A percentile compares a stretch with the other conserved stretches of the same genome.
Evolutionary conservation across 2,797 vertebrate species (phyloP).

Genomic region (Parotocinclus haroldoi): DNA sequence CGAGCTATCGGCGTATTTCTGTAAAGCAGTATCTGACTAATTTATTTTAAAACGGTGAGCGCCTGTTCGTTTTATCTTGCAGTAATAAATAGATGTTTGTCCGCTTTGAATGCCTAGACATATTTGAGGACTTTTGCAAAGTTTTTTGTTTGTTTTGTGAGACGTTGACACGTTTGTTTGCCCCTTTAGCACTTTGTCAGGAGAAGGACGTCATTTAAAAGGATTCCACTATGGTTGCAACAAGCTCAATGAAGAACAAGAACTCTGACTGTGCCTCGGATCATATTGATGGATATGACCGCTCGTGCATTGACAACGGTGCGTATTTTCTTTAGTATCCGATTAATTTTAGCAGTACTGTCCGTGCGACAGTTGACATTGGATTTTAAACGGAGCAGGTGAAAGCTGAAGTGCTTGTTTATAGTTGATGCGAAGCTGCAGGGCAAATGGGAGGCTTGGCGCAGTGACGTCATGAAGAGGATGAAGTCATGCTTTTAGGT

Average conservation of each 20-base stretch:
- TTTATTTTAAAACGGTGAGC: slow-evolving; percentile 29
- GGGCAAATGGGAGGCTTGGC: slow-evolving; percentile 41
- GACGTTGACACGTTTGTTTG: not conserved
- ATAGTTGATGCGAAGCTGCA: slow-evolving; percentile 63
- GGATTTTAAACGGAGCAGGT: slow-evolving; percentile 35
- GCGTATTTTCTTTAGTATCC: not conserved
- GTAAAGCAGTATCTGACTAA: slow-evolving; percentile 12
- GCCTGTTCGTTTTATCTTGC: no score
- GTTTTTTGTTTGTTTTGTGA: no score
- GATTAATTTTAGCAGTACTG: not conserved
- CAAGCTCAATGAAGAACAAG: slow-evolving; percentile 69
- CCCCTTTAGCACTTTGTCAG: slow-evolving; percentile 40
- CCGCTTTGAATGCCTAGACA: no score
- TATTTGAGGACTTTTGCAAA: no score
- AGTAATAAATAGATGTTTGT: no score
- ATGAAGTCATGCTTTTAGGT: slow-evolving; percentile 65
- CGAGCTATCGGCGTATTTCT: slow-evolving; percentile 15
- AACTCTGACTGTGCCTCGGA: slow-evolving; percentile 61
- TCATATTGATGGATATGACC: slow-evolving; percentile 60
- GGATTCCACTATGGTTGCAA: slow-evolving; percentile 65
- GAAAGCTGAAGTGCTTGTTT: slow-evolving; percentile 55
- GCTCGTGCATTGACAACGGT: slow-evolving; percentile 71
- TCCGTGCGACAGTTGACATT: not conserved
- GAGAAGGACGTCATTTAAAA: not conserved
- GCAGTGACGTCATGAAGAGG: slow-evolving; percentile 48